Evolutionary conservation across 2,113 vertebrate genomes (phyloP).

Genomic region (Hypomesus transpacificus): DNA sequence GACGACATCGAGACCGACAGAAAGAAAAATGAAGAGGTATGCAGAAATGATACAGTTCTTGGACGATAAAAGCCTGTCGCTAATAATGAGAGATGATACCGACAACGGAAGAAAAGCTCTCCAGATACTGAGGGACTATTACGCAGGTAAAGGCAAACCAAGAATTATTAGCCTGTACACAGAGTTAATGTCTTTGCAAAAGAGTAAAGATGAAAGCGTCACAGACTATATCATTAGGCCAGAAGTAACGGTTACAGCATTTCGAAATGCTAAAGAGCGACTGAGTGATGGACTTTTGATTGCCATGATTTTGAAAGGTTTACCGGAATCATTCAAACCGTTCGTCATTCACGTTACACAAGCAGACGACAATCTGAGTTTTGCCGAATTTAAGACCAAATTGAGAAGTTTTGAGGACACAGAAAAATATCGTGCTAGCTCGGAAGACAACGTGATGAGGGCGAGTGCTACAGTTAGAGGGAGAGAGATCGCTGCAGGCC

Average conservation of each 20-base stretch:
- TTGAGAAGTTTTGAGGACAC: neutral
- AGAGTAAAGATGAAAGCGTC: neutral
- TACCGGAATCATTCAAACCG: slow-evolving; percentile 18
- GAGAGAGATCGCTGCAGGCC: too few species aligned
- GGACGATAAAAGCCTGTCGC: slow-evolving; percentile 16
- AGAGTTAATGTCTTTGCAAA: slow-evolving; percentile 20
- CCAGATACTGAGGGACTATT: neutral
- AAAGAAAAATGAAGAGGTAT: slow-evolving; percentile 2
- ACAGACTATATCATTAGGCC: slow-evolving; percentile 31
- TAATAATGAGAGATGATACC: slow-evolving; percentile 17
- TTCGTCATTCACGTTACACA: slow-evolving; percentile 14
- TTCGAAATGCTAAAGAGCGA: slow-evolving; percentile 12
- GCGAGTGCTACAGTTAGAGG: neutral
- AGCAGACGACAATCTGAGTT: neutral
- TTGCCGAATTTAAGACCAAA: slow-evolving; percentile 21
- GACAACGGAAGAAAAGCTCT: slow-evolving; percentile 17
- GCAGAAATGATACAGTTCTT: slow-evolving; percentile 24
- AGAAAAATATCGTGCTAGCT: neutral
- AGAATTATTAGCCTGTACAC: slow-evolving; percentile 23
- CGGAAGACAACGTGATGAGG: too few species aligned
- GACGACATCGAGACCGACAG: neutral
- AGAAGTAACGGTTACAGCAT: slow-evolving; percentile 12
- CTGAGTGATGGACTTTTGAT: neutral
- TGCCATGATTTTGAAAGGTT: slow-evolving; percentile 25
- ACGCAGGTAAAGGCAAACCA: slow-evolving; percentile 23